Conservation (phyloP, 2,888 invertebrate species). For the Ferdinandea cuprea region DNA sequence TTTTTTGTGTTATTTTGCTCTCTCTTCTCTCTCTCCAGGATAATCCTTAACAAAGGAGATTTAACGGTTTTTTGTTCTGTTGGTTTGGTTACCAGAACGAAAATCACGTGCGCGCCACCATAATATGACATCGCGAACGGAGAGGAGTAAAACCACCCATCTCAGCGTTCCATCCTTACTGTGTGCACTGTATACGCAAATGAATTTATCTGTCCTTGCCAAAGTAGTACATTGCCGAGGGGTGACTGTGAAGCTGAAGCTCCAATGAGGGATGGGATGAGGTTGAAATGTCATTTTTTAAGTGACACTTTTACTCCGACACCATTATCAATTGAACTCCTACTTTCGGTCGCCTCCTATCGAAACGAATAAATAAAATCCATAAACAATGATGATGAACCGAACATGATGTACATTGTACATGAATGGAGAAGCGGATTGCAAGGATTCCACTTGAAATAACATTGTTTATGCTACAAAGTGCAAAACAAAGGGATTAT, state of each 20-base stretch:
- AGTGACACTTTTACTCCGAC: constrained; percentile 60
- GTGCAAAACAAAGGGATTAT: constrained; percentile 69
- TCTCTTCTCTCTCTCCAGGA: constrained; percentile 50
- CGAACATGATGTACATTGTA: constrained; percentile 39
- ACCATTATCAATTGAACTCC: constrained; percentile 69
- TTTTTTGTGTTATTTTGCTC: no score
- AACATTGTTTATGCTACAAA: constrained; percentile 71
- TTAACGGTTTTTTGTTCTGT: constrained; percentile 43
- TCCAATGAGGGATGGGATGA: constrained; percentile 6
- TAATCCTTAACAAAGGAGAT: constrained; percentile 65
- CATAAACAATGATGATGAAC: constrained; percentile 47
- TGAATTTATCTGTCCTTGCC: constrained; percentile 55
- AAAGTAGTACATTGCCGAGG: constrained; percentile 7
- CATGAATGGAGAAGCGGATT: constrained; percentile 16
- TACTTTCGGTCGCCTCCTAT: constrained; percentile 11
- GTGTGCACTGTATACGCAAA: constrained; percentile 31
- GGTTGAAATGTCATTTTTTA: constrained; percentile 54
- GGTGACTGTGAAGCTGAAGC: background rate
- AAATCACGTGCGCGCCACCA: constrained; percentile 64
- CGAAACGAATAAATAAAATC: constrained; percentile 15
- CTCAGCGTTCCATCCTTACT: background rate
- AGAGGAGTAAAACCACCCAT: constrained; percentile 14
- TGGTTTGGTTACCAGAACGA: constrained; percentile 34
- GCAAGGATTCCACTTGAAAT: constrained; percentile 65
- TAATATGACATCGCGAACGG: constrained; percentile 49